Conservation (phyloP, 2,797 vertebrate species). For the Pantherophis alleghaniensis region DNA sequence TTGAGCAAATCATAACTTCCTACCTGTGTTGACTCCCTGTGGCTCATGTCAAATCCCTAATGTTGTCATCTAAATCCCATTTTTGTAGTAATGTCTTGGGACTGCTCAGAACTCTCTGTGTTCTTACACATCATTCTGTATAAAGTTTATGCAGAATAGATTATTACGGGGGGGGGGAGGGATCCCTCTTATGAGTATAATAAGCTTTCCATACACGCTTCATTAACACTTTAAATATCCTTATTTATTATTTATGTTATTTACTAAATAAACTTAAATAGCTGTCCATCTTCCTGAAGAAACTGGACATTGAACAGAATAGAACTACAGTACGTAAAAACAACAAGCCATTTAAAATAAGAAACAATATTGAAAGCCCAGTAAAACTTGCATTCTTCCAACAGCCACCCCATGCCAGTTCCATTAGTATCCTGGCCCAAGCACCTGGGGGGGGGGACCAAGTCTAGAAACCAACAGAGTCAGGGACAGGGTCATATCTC, state of each 20-base stretch:
- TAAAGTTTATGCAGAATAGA: neutral
- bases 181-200: neutral
- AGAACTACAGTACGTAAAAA: neutral
- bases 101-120: neutral
- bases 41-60: neutral
- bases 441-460: neutral
- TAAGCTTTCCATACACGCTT: neutral
- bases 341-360: neutral
- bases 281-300: neutral
- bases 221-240: neutral
- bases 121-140: neutral
- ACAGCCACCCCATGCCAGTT: neutral
- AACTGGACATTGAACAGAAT: neutral
- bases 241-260: neutral
- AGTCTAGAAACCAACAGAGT: neutral
- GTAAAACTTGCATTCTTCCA: neutral
- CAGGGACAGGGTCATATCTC: neutral
- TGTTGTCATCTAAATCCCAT: neutral
- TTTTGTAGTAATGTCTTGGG: neutral
- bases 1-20: neutral
- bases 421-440: neutral
- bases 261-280: neutral
- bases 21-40: neutral
- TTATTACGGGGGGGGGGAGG: fast-evolving
- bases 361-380: neutral